phyloP scores from a whole-genome alignment of 37 sponge, comb jelly and placozoan species.

The Aphrocallistes beatrix region DNA sequence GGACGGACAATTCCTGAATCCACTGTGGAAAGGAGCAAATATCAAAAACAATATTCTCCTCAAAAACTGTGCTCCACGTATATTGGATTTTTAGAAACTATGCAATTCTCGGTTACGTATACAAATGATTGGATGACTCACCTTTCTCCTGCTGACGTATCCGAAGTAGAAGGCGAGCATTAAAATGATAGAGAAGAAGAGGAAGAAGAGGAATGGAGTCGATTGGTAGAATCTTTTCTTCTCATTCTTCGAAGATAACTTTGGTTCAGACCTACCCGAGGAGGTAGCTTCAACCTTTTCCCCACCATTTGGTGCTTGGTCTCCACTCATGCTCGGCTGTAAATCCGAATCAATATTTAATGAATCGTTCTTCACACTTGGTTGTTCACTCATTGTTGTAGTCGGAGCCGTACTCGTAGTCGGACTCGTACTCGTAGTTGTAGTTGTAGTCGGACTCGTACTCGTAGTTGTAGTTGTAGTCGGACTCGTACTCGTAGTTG shows the following conservation, averaged over 20 bases:
- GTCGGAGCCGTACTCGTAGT: neutral
- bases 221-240: neutral
- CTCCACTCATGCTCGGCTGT: neutral
- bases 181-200: neutral
- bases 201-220: neutral
- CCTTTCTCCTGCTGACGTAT: constrained; percentile 3
- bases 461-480: neutral
- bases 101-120: no score
- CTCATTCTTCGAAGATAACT: no score
- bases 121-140: no score
- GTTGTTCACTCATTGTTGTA: no score
- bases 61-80: no score
- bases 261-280: neutral
- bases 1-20: no score
- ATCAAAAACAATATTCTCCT: no score
- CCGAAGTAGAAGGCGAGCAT: neutral
- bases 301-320: neutral
- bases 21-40: no score
- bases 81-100: no score
- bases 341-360: no score
- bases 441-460: neutral
- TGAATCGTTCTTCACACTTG: no score
- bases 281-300: neutral
- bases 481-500: neutral
- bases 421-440: neutral